Evolutionary conservation across 2,888 invertebrate genomes (phyloP).

Genomic region (Julus scandinavius): DNA sequence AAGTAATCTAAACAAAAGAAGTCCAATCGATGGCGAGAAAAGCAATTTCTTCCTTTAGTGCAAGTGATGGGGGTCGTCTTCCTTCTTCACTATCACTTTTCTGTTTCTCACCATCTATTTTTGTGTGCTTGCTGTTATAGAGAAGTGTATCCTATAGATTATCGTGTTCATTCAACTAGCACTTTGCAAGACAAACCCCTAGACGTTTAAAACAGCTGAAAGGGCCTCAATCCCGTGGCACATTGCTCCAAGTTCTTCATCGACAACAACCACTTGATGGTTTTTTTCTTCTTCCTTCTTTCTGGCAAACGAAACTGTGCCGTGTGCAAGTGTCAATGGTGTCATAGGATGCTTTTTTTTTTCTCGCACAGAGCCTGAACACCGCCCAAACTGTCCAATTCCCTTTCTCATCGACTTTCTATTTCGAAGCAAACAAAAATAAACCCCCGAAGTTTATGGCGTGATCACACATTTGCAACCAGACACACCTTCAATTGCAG

Average conservation of each 20-base stretch:
- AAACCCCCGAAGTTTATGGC: constrained; percentile 34
- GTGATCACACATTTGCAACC: constrained; percentile 38
- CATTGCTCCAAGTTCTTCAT: constrained; percentile 33
- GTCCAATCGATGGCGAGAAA: constrained; percentile 14
- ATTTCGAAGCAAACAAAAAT: constrained; percentile 39
- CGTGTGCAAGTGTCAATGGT: constrained; percentile 30
- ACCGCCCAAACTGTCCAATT: constrained; percentile 33
- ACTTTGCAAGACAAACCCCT: constrained; percentile 33
- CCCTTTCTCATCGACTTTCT: constrained; percentile 24
- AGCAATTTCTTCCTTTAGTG: constrained; percentile 26
- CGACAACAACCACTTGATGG: constrained; percentile 33
- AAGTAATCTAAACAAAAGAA: constrained; percentile 26
- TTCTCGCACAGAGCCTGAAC: neutral
- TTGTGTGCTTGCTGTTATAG: constrained; percentile 23
- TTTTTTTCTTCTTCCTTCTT: neutral
- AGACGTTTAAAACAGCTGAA: constrained; percentile 33
- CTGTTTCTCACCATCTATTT: constrained; percentile 25
- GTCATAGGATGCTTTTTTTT: neutral
- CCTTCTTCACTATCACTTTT: constrained; percentile 18
- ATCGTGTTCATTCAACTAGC: constrained; percentile 33
- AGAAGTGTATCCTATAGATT: constrained; percentile 33
- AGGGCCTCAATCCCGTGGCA: constrained; percentile 33
- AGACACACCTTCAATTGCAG: constrained; percentile 34
- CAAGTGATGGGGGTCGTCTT: constrained; percentile 33
- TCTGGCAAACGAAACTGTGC: constrained; percentile 24